Evolutionary conservation across 2,113 vertebrate species (phyloP).

Genomic region (Gymnarchus niloticus): DNA sequence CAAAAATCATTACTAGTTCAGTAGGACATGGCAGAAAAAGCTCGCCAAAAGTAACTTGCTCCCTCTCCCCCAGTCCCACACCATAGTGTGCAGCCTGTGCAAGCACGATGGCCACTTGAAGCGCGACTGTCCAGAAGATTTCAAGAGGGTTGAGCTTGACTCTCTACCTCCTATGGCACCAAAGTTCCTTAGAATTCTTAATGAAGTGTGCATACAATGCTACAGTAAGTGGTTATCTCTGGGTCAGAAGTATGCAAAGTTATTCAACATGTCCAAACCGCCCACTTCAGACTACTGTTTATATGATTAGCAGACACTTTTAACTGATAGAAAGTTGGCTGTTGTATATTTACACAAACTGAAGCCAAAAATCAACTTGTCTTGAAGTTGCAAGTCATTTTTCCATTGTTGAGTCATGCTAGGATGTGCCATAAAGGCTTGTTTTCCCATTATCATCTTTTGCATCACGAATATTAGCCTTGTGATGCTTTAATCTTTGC

Average conservation of each 20-base stretch:
- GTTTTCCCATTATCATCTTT: not conserved
- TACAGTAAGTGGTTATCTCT: slow-evolving; percentile 64
- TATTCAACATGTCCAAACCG: not conserved
- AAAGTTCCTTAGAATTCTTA: slow-evolving; percentile 71
- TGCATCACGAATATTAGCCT: not conserved
- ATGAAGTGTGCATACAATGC: slow-evolving; percentile 83
- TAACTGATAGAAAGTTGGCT: not conserved
- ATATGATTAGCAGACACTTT: not conserved
- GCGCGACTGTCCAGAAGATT: slow-evolving; percentile 88
- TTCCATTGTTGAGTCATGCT: not conserved
- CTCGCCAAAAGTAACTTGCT: not conserved
- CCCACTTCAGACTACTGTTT: not conserved
- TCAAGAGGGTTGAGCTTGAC: slow-evolving; percentile 83
- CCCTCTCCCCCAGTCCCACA: slow-evolving; percentile 65
- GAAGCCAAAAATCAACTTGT: not conserved
- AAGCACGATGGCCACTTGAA: slow-evolving; percentile 88
- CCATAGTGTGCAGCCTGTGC: slow-evolving; percentile 83
- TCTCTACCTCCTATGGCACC: slow-evolving; percentile 72
- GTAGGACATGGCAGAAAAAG: not conserved
- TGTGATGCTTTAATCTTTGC: no score
- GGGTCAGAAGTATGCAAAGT: not conserved
- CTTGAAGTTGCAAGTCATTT: not conserved
- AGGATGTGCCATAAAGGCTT: not conserved
- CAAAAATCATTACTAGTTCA: not conserved
- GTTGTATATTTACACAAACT: not conserved